Percentiles rank a stretch among this genome's conserved stretches.
phyloP scores from a whole-genome alignment of 2,888 invertebrate species.

The Orchestes rusci region DNA sequence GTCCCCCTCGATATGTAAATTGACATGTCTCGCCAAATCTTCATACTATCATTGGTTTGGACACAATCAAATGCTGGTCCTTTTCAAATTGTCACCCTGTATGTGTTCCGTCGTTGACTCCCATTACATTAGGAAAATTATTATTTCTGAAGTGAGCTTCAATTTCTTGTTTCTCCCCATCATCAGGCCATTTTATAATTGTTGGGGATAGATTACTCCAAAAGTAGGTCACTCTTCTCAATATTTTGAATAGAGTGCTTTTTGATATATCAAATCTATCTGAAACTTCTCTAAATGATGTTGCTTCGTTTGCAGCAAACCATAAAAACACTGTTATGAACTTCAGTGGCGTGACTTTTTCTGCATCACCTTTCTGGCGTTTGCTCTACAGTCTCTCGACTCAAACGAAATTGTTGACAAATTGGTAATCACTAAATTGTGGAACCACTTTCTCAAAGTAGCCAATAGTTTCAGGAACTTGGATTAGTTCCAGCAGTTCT shows the following conservation, averaged over 20 bases:
- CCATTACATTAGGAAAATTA: neutral
- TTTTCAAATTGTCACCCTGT: too few relatives aligned
- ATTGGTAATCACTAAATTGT: too few relatives aligned
- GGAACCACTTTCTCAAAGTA: too few relatives aligned
- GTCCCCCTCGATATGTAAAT: too few relatives aligned
- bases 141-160: neutral
- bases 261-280: neutral
- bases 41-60: too few relatives aligned
- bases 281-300: neutral
- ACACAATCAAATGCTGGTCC: too few relatives aligned
- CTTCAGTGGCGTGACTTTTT: neutral
- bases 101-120: too few relatives aligned
- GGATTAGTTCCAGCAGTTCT: too few relatives aligned
- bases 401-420: neutral
- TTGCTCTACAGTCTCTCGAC: neutral
- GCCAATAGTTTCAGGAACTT: too few relatives aligned
- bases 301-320: conserved; percentile 4
- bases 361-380: neutral
- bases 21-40: too few relatives aligned
- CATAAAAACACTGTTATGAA: conserved; percentile 1
- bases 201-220: neutral
- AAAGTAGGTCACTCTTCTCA: neutral
- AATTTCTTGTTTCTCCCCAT: neutral
- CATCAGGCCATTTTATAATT: conserved; percentile 1
- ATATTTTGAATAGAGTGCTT: neutral